These are phyloP conservation scores for Aphaenogaster rudis DNA, from an alignment of 1,140 invertebrate genomes.

Conservation along the genomic window DNA sequence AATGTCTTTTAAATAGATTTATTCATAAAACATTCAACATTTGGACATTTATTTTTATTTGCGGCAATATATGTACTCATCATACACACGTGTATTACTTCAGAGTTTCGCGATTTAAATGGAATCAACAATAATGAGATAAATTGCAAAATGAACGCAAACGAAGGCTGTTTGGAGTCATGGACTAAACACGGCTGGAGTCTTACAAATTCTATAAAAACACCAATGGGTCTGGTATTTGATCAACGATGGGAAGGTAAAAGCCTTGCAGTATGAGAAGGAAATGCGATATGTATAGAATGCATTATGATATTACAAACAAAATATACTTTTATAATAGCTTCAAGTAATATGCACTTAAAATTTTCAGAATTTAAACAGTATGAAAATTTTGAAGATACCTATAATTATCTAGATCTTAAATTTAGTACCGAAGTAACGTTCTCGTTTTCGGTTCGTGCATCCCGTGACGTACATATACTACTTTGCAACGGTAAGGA, in stretches of 20 bases:
- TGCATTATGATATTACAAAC: background rate
- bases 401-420: background rate
- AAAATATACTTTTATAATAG: too few species aligned
- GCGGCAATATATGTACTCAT: background rate
- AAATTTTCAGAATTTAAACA: conserved; percentile 32
- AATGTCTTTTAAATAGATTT: background rate
- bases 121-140: background rate
- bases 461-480: conserved; percentile 30
- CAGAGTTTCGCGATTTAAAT: background rate
- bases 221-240: conserved; percentile 63
- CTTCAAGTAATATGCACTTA: background rate
- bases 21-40: background rate
- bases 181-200: conserved; percentile 47
- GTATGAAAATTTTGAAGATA: background rate
- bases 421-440: background rate
- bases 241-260: conserved; percentile 75
- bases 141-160: conserved; percentile 44
- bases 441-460: conserved; percentile 66
- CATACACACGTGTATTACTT: background rate
- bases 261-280: background rate
- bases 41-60: background rate
- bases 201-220: conserved; percentile 29
- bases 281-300: background rate
- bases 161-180: background rate
- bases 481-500: conserved; percentile 48